Base-by-base conservation (phyloP, 2,888 invertebrate species). In the Dorcus parallelipipedus region DNA sequence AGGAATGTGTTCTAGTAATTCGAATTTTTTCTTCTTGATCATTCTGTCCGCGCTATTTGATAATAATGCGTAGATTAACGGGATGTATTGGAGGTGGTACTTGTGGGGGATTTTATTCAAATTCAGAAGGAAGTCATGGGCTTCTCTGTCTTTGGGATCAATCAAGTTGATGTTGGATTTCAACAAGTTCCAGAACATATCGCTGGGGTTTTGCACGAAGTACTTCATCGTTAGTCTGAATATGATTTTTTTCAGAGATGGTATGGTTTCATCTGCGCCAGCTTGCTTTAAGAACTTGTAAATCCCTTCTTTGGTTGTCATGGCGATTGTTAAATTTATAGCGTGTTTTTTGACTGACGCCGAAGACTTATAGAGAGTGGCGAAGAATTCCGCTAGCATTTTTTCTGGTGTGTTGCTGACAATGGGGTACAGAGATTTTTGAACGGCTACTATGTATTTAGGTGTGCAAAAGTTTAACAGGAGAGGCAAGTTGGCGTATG, bases 271-370 rank as follows among this genome's bases (percentile, higher is more conserved):
- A 6, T 42, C 5, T 6, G 42, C 10, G 42, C 10, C 10, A 6
- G 10, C 42, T 42, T 42, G 42, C 17, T 42, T 10, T 1, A 42
- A 6, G 42, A 42, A 14, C 4, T 42, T 17, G 42, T 42, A 42
- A 42, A 42, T 42, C 7, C 10, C 17, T 42, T 42, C 42, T 42
- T 42, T 42, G 10, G 42, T 14, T 7, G 42, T 3, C 42, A 42
- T 10, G 10, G 14, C 6, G 5, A 14, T 42, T 42, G 42, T 42
- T 42, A 42, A 5, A 10, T 14, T 17, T 42, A 42, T 42, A 6
- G 14, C 17, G 9, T 42, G 42, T 3, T 62, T 64, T n/a, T 52
- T 49, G 3, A 58, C 49, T 6, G 62, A 62, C 42, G 59, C 59
- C 0, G 57, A 40, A 3, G 45, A 42, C 14, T 58, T 9, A 5